Evolutionary conservation across 2,113 vertebrate species (phyloP).

Genomic region (Pyxicephalus adspersus): DNA sequence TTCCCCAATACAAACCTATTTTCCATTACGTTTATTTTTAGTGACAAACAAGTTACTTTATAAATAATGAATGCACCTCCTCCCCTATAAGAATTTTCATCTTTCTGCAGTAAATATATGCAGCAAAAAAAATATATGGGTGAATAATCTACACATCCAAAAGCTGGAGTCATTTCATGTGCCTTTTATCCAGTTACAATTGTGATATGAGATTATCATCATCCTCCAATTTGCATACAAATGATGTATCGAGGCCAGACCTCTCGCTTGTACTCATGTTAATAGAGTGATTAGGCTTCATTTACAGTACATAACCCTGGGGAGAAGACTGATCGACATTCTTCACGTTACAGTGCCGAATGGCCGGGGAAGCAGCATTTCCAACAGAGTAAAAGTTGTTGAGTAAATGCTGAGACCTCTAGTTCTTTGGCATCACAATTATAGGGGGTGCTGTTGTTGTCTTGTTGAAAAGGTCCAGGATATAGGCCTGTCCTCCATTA

Average conservation of each 20-base stretch:
- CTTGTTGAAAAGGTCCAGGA: too few species aligned
- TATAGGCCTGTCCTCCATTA: too few species aligned
- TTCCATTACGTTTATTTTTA: too few species aligned
- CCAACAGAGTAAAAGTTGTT: too few species aligned
- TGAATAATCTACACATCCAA: background rate
- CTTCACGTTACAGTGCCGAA: background rate
- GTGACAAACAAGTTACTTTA: too few species aligned
- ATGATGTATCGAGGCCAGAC: slow-evolving; percentile 8
- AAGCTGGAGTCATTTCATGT: background rate
- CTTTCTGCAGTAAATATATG: slow-evolving; percentile 12
- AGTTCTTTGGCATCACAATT: too few species aligned
- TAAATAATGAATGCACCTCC: background rate
- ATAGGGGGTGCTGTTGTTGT: too few species aligned
- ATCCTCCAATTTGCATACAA: slow-evolving; percentile 16
- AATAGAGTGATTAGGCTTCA: slow-evolving; percentile 15
- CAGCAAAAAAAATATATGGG: background rate
- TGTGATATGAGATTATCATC: background rate
- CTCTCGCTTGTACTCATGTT: slow-evolving; percentile 2
- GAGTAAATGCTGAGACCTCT: too few species aligned
- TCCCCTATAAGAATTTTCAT: background rate
- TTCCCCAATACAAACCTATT: too few species aligned
- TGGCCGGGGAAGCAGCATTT: too few species aligned
- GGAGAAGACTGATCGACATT: background rate
- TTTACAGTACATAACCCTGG: background rate
- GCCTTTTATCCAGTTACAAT: slow-evolving; percentile 5